These are phyloP conservation scores for Salarias fasciatus DNA, from an alignment of 2,797 vertebrate genomes.

Conservation along the genomic window DNA sequence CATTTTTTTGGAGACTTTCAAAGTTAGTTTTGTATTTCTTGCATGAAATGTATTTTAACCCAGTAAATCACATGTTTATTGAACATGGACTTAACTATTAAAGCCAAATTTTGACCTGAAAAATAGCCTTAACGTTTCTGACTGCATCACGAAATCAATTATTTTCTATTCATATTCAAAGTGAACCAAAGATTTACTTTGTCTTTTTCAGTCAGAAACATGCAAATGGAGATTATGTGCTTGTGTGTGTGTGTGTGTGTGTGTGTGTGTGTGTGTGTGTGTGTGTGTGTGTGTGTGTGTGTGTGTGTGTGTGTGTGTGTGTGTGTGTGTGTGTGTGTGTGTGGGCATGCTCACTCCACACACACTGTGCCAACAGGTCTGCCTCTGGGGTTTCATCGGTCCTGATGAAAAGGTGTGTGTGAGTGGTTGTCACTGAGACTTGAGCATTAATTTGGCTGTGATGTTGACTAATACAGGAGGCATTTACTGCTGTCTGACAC, in stretches of 20 bases:
- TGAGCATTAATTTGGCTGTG: conserved; percentile 50
- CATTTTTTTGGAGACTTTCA: too few relatives aligned
- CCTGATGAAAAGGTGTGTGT: conserved; percentile 77
- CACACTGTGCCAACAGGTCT: conserved; percentile 26
- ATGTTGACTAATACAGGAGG: conserved; percentile 67
- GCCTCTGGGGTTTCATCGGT: conserved; percentile 69
- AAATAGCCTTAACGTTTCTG: too few relatives aligned
- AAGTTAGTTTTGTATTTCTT: too few relatives aligned
- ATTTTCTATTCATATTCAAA: too few relatives aligned
- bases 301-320: conserved; percentile 3
- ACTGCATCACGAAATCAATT: too few relatives aligned
- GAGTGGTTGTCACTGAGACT: conserved; percentile 67
- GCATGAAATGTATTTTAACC: too few relatives aligned
- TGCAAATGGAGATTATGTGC: neutral
- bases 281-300: conserved; percentile 3
- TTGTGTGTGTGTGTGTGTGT: conserved; percentile 3
- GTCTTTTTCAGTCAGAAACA: conserved; percentile 4
- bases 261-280: conserved; percentile 3
- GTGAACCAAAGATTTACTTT: too few relatives aligned
- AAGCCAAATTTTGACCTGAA: too few relatives aligned
- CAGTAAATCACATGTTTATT: too few relatives aligned
- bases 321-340: neutral
- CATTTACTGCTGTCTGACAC: conserved; percentile 66
- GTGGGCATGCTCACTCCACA: conserved; percentile 1
- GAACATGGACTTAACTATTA: too few relatives aligned